Conservation (phyloP, 2,113 vertebrate genomes). For the Malurus elegans region DNA sequence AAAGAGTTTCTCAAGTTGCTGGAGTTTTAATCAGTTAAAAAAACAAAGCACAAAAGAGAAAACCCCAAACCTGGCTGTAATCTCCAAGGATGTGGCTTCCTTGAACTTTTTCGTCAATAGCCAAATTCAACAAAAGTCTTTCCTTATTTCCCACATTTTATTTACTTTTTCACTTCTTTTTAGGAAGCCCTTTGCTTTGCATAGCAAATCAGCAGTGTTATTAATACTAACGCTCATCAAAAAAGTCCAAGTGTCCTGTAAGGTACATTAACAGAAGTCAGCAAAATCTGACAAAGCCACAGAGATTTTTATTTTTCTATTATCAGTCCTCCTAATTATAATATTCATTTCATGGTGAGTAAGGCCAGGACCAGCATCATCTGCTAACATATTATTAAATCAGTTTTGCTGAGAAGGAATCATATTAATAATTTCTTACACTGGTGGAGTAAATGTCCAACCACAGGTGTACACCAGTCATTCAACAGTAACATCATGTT, state of each 20-base stretch:
- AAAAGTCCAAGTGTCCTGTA: background rate
- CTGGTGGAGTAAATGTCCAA: background rate
- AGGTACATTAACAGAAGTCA: background rate
- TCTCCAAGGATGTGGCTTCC: background rate
- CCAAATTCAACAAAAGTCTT: background rate
- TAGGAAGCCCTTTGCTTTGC: conserved; percentile 14
- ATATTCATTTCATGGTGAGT: background rate
- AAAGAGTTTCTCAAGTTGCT: background rate
- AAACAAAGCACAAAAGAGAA: background rate
- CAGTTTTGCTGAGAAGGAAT: background rate
- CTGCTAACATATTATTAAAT: background rate
- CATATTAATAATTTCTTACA: background rate
- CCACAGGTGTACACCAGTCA: background rate
- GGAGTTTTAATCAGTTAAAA: background rate
- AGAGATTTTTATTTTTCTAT: conserved; percentile 2
- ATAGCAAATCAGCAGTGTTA: background rate
- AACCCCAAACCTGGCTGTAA: background rate
- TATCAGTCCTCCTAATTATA: background rate
- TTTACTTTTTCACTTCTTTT: background rate
- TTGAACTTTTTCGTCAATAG: background rate
- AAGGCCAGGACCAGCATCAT: conserved; percentile 22
- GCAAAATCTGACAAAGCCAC: background rate
- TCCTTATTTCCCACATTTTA: background rate
- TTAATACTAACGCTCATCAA: background rate
- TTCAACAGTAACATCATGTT: background rate